Conservation (phyloP, 2,797 vertebrate species). For the Brachyrhaphis roseni region DNA sequence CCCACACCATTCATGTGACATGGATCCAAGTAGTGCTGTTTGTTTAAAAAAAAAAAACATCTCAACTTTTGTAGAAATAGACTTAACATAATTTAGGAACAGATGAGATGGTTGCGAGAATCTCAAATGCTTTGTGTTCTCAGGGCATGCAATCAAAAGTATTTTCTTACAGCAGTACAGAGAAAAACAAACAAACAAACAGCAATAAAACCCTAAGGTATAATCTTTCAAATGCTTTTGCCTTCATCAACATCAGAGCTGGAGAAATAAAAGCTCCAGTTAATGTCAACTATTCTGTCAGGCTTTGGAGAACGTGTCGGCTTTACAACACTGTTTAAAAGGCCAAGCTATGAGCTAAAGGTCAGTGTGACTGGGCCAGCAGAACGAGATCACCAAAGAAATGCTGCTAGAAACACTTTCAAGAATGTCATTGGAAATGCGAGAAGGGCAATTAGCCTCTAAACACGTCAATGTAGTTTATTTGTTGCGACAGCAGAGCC, state of each 20-base stretch:
- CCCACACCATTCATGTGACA: not conserved
- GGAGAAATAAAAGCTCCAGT: conserved; percentile 6
- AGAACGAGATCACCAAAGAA: conserved; percentile 11
- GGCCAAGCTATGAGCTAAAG: conserved; percentile 8
- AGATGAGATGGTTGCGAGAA: not conserved
- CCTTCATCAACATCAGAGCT: not conserved
- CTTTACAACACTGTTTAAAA: conserved; percentile 2
- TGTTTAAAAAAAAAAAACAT: not conserved
- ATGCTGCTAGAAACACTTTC: conserved; percentile 20
- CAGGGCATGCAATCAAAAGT: not conserved
- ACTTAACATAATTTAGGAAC: not conserved
- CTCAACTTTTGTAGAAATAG: not conserved
- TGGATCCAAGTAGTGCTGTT: not conserved
- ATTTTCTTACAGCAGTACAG: not conserved
- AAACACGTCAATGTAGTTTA: conserved; percentile 22
- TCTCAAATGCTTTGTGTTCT: not conserved
- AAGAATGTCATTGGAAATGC: conserved; percentile 8
- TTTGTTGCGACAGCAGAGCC: not conserved
- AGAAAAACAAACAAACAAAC: not conserved
- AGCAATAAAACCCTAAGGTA: not conserved
- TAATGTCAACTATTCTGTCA: conserved; percentile 4
- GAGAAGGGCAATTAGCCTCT: conserved; percentile 35
- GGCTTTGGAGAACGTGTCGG: not conserved
- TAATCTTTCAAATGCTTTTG: conserved; percentile 2
- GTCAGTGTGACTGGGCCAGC: conserved; percentile 12